Conservation (phyloP, 2,797 vertebrate species). For the Rhadinocentrus ornatus region DNA sequence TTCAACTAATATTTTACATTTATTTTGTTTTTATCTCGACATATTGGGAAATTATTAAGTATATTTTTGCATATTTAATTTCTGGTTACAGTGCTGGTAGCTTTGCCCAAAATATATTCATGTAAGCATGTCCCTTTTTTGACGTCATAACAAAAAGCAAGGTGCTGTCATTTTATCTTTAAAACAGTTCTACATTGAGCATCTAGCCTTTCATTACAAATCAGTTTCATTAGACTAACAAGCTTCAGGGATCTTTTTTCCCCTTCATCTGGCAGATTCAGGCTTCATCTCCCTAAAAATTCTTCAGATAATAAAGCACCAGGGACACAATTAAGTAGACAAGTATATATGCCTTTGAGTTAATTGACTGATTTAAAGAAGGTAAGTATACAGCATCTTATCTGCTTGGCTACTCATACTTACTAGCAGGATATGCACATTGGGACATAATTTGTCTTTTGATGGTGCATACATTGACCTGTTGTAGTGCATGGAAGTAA, state of each 20-base stretch:
- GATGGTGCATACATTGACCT: slow-evolving; percentile 37
- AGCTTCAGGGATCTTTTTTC: slow-evolving; percentile 29
- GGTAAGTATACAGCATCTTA: slow-evolving; percentile 63
- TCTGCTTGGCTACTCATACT: slow-evolving; percentile 62
- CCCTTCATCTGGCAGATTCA: slow-evolving; percentile 49
- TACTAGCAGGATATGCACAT: slow-evolving; percentile 23
- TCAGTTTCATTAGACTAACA: slow-evolving; percentile 56
- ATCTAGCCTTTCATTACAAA: slow-evolving; percentile 48
- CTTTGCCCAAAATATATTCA: no score
- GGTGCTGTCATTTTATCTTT: slow-evolving; percentile 24
- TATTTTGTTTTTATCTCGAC: no score
- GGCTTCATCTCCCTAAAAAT: slow-evolving; percentile 64
- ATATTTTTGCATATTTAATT: no score
- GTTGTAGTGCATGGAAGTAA: slow-evolving; percentile 21
- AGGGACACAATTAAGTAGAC: slow-evolving; percentile 77
- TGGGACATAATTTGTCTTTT: slow-evolving; percentile 59
- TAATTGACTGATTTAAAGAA: slow-evolving; percentile 78
- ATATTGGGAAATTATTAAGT: no score
- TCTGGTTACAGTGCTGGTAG: no score
- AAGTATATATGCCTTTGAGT: slow-evolving; percentile 74
- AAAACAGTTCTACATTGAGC: slow-evolving; percentile 22
- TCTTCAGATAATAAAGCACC: slow-evolving; percentile 78
- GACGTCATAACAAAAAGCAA: no score
- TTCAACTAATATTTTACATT: no score
- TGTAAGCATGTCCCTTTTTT: no score